phyloP scores from a whole-genome alignment of 23 tunicate species.

The Diplosoma virens region DNA sequence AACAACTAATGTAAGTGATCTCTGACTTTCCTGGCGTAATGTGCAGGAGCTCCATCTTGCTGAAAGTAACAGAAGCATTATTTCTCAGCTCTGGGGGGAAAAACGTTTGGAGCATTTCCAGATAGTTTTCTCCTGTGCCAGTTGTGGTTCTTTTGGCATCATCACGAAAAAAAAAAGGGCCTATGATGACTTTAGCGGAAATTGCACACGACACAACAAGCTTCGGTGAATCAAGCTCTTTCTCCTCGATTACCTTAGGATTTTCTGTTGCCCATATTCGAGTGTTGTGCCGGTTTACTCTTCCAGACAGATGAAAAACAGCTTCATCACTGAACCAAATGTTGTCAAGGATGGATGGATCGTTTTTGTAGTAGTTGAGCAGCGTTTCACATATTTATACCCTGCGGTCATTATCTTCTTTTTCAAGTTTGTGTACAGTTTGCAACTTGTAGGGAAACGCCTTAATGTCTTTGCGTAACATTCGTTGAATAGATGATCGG shows the following conservation, averaged over 20 bases:
- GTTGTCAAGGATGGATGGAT: conserved; percentile 26
- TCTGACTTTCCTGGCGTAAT: too few species aligned
- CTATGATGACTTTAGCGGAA: conserved; percentile 7
- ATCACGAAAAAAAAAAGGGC: conserved; percentile 4
- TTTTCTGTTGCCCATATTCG: conserved; percentile 10
- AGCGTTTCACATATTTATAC: conserved; percentile 28
- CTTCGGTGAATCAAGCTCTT: conserved; percentile 14
- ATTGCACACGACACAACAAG: conserved; percentile 14
- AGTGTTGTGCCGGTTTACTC: conserved; percentile 18
- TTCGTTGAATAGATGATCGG: too few species aligned
- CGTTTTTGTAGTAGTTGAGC: conserved; percentile 5
- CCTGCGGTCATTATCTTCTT: conserved; percentile 24
- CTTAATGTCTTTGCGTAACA: too few species aligned
- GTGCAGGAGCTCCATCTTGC: conserved; percentile 19
- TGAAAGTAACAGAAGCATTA: conserved; percentile 15
- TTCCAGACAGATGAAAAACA: too few species aligned
- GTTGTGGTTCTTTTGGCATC: conserved; percentile 5
- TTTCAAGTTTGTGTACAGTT: conserved; percentile 31
- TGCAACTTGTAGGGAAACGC: conserved; percentile 27
- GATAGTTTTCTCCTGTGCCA: conserved; percentile 12
- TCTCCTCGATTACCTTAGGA: conserved; percentile 12
- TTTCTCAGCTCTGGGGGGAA: conserved; percentile 8
- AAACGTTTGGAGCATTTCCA: conserved; percentile 11
- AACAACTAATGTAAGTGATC: too few species aligned
- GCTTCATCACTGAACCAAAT: conserved; percentile 26